Evolutionary conservation across 2,113 vertebrate genomes (phyloP).

Genomic region (Planiliza haematocheilus): DNA sequence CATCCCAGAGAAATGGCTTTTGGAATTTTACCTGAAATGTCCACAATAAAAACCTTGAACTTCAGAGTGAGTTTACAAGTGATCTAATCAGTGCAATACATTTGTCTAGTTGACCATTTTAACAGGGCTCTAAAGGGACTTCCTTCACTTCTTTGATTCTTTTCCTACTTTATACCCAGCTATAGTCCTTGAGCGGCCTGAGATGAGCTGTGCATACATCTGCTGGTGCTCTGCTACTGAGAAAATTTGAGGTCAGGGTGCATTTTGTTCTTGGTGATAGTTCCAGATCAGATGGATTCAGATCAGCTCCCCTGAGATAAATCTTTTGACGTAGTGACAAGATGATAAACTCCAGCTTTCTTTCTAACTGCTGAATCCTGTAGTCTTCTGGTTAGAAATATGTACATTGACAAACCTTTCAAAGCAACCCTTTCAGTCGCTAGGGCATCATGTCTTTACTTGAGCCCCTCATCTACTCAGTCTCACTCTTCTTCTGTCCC

Average conservation of each 20-base stretch:
- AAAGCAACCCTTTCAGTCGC: constrained; percentile 11
- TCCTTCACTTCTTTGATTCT: not conserved
- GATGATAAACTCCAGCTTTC: no score
- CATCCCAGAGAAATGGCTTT: not conserved
- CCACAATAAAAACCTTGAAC: not conserved
- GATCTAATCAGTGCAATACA: not conserved
- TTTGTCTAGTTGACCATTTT: not conserved
- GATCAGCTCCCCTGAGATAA: not conserved
- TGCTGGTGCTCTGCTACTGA: constrained; percentile 1
- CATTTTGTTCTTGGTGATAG: not conserved
- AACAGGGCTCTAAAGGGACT: not conserved
- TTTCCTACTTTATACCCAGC: not conserved
- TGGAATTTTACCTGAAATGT: not conserved
- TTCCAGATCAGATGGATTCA: not conserved
- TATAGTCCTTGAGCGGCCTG: no score
- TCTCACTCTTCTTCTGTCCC: constrained; percentile 18
- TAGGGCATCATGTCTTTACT: constrained; percentile 12
- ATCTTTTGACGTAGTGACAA: no score
- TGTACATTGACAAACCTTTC: constrained; percentile 14
- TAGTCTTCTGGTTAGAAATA: no score
- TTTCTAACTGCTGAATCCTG: no score
- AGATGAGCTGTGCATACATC: no score
- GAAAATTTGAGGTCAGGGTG: constrained; percentile 14
- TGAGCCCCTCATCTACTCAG: constrained; percentile 14
- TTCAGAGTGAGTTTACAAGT: not conserved